Percentiles rank a stretch among this genome's conserved stretches.
phyloP scores from a whole-genome alignment of 2,113 vertebrate species.

The Phycodurus eques region DNA sequence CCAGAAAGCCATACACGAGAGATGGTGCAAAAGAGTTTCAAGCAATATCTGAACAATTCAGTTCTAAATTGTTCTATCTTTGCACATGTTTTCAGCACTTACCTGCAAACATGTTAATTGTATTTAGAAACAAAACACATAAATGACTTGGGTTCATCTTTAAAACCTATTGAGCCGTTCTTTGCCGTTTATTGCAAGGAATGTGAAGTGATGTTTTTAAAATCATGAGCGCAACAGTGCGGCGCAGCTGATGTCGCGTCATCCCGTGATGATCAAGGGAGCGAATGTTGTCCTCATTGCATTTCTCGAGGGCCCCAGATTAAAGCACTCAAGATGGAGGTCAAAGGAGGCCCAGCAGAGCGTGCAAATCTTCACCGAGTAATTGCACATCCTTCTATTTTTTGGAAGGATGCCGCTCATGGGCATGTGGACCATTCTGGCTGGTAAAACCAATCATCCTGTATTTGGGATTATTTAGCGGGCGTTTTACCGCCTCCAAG shows the following conservation, averaged over 20 bases:
- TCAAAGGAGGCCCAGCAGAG: slow-evolving; percentile 37
- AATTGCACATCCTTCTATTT: slow-evolving; percentile 33
- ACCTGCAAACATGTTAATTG: too few species aligned
- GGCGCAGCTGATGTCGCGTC: slow-evolving; percentile 32
- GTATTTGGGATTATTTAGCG: slow-evolving; percentile 13
- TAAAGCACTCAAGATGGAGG: slow-evolving; percentile 47
- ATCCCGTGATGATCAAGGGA: slow-evolving; percentile 34
- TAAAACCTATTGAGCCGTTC: slow-evolving; percentile 2
- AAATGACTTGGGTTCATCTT: too few species aligned
- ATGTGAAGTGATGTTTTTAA: slow-evolving; percentile 9
- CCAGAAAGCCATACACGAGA: too few species aligned
- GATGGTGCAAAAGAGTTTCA: too few species aligned
- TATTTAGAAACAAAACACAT: too few species aligned
- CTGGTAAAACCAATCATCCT: slow-evolving; percentile 22
- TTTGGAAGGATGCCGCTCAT: slow-evolving; percentile 19
- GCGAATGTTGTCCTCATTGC: slow-evolving; percentile 44
- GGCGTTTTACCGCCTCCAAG: neutral
- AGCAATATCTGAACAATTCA: too few species aligned
- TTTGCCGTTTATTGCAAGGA: slow-evolving; percentile 13
- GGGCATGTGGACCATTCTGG: slow-evolving; percentile 14
- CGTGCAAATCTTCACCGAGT: slow-evolving; percentile 51
- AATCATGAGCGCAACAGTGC: slow-evolving; percentile 19
- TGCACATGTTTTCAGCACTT: too few species aligned
- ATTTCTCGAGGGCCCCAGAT: slow-evolving; percentile 46
- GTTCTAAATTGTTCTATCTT: too few species aligned